Base-by-base conservation (phyloP, 92 coral and sea anemone genomes). In the Anthopleura xanthogrammica region DNA sequence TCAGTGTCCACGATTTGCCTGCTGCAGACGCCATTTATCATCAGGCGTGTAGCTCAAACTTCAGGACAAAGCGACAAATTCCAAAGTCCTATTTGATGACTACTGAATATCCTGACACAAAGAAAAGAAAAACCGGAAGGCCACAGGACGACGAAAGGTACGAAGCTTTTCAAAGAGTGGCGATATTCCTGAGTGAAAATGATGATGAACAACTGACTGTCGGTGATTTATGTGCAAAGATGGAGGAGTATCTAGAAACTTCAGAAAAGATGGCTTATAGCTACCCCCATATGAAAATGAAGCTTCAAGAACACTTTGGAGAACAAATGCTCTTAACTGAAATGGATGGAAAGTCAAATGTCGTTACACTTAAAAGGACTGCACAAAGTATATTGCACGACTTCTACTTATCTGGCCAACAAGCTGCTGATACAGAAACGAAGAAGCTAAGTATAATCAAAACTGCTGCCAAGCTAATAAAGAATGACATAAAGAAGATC, bases 91-190 rank as follows among this genome's bases (percentile, higher is more conserved):
- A n/a, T n/a, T 29, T 29, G 22, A 79, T 13, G 52, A 52, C 52
- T 8, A 16, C 40, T 40, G 54, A 23, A 12, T 54, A 80, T 17
- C n/a, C 43, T 50, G 74, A 56, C n/a, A 19, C 41, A 23, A 86
- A 86, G 71, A 74, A 76, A 74, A 42, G 81, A 52, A 86, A 64
- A 77, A 16, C 52, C 6, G 90, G 90, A 68, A 82, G 90, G 41
- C 90, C 86, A 55, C 70, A 75, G 16, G 90, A 77, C 71, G 66
- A 82, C 2, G 90, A 82, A 39, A 87, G 58, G 52, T 24, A 13
- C 20, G 81, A 73, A 8, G 89, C 89, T 19, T 86, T 86, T 80
- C 52, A 72, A 43, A 80, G 72, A 62, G 85, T 80, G 3, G 80
- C 80, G 16, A 20, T 11, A 5, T 80, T 39, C 66, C 22, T 75